Conservation (phyloP, 1,140 invertebrate genomes). For the Leptinotarsa texana region DNA sequence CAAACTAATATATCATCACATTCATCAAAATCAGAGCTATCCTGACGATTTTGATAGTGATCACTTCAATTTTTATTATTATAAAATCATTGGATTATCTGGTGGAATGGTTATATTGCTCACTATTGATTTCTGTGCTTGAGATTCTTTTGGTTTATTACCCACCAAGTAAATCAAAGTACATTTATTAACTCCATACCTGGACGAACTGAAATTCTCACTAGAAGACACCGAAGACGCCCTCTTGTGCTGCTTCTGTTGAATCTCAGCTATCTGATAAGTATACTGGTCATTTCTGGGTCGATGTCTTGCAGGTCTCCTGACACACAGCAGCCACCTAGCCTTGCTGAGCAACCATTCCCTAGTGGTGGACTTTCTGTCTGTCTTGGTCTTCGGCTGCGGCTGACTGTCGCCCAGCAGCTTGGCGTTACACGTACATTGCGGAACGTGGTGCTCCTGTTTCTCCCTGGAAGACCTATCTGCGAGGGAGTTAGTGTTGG, state of each 20-base stretch:
- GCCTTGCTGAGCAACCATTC: conserved; percentile 60
- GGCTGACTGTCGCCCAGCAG: conserved; percentile 54
- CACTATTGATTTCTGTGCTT: too few relatives aligned
- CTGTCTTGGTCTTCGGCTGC: conserved; percentile 35
- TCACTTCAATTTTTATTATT: too few relatives aligned
- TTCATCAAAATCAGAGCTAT: too few relatives aligned
- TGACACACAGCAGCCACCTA: conserved; percentile 55
- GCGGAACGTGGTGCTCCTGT: conserved; percentile 60
- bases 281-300: conserved; percentile 71
- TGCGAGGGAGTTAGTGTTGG: conserved; percentile 82
- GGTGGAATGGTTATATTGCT: too few relatives aligned
- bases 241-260: conserved; percentile 73
- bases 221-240: conserved; percentile 84
- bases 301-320: conserved; percentile 45
- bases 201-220: conserved; percentile 85
- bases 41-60: too few relatives aligned
- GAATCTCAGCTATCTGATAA: conserved; percentile 79
- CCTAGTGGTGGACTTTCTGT: conserved; percentile 49
- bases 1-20: too few relatives aligned
- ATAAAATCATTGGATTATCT: too few relatives aligned
- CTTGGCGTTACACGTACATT: conserved; percentile 74
- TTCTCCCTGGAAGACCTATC: conserved; percentile 75
- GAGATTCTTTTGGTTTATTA: too few relatives aligned
- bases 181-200: conserved; percentile 48
- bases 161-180: too few relatives aligned